Conservation (phyloP, 2,113 vertebrate species). For the Leiothrix lutea region DNA sequence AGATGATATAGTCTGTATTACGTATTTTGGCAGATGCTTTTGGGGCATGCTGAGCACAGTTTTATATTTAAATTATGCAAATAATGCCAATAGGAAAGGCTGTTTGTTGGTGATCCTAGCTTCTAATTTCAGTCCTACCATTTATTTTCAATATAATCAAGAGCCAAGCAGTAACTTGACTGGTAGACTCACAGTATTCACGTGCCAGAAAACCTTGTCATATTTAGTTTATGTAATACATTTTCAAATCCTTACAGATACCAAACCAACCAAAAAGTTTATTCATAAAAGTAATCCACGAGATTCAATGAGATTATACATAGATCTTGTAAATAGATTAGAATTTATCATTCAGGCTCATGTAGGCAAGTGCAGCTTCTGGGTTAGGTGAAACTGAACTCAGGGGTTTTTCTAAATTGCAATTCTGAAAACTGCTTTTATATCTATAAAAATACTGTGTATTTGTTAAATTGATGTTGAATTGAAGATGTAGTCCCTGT, state of each 20-base stretch:
- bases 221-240: not conserved
- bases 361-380: not conserved
- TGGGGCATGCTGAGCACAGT: not conserved
- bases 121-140: not conserved
- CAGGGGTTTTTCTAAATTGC: not conserved
- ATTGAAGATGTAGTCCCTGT: not conserved
- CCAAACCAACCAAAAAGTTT: not conserved
- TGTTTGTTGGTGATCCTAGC: not conserved
- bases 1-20: not conserved
- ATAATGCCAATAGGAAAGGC: not conserved
- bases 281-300: not conserved
- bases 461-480: not conserved
- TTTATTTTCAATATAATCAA: not conserved
- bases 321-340: not conserved
- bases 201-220: not conserved
- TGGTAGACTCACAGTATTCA: not conserved
- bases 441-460: not conserved
- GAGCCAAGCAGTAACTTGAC: not conserved
- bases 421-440: not conserved
- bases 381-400: not conserved
- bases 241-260: not conserved
- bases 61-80: not conserved
- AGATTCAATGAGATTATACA: not conserved
- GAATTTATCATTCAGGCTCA: not conserved
- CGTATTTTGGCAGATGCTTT: constrained; percentile 1